A percentile compares a stretch with the other conserved stretches of the same genome.
phyloP scores from a whole-genome alignment of 2,888 invertebrate species.

The Perizoma flavofasciatum region DNA sequence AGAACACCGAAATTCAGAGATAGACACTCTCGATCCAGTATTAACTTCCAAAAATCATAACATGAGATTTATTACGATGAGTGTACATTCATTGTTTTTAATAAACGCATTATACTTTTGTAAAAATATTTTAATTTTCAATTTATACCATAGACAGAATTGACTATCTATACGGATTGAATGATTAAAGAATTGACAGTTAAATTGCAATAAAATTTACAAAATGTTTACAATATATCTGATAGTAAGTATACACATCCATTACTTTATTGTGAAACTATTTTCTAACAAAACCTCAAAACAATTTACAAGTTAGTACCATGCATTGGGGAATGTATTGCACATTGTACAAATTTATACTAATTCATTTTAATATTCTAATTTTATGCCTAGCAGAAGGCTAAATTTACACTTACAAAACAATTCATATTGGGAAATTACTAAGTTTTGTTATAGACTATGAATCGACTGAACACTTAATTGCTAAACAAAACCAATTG shows the following conservation, averaged over 20 bases:
- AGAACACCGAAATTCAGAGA: neutral
- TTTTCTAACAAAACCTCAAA: conserved; percentile 33
- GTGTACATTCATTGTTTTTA: too few relatives aligned
- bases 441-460: neutral
- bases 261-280: conserved; percentile 10
- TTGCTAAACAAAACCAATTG: neutral
- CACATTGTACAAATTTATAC: conserved; percentile 46
- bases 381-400: conserved; percentile 7
- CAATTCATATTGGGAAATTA: conserved; percentile 1
- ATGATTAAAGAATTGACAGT: conserved; percentile 22
- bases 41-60: too few relatives aligned
- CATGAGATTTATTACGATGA: too few relatives aligned
- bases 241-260: too few relatives aligned
- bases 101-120: neutral
- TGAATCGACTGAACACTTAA: neutral
- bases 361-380: conserved; percentile 19
- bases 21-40: too few relatives aligned
- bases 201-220: neutral
- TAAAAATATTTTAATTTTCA: conserved; percentile 11
- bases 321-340: conserved; percentile 70
- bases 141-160: too few relatives aligned
- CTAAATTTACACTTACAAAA: conserved; percentile 5
- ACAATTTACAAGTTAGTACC: conserved; percentile 45
- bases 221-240: too few relatives aligned
- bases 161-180: conserved; percentile 8